Conservation (phyloP, 2,888 invertebrate genomes). For the Acanthoscelides obtectus region DNA sequence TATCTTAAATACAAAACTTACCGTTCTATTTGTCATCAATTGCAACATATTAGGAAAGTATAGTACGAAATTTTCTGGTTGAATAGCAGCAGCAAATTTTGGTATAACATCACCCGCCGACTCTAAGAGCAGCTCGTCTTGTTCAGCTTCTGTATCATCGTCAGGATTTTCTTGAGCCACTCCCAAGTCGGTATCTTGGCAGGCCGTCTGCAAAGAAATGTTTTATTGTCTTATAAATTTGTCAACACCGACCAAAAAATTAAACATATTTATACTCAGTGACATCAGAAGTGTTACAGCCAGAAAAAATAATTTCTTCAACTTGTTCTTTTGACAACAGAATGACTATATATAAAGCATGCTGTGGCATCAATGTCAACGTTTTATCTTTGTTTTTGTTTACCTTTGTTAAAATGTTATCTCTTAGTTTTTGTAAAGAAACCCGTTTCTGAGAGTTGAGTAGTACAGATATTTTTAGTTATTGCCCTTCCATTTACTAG, state of each 20-base stretch:
- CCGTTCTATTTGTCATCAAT: slow-evolving; percentile 60
- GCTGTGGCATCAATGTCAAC: no score
- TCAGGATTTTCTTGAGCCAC: slow-evolving; percentile 39
- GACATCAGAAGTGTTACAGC: no score
- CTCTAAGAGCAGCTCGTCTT: slow-evolving; percentile 68
- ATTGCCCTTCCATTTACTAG: no score
- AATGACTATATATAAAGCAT: no score
- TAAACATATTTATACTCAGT: no score
- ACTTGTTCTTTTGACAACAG: no score
- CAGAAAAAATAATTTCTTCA: no score
- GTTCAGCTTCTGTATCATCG: slow-evolving; percentile 63
- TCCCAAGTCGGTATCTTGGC: slow-evolving; percentile 52
- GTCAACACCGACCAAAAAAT: not conserved
- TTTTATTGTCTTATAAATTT: not conserved
- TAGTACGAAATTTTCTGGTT: slow-evolving; percentile 60
- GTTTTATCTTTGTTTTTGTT: no score
- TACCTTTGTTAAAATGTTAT: no score
- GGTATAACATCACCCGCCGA: slow-evolving; percentile 72
- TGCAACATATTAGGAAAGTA: slow-evolving; percentile 63
- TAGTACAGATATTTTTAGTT: no score
- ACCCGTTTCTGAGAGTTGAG: no score
- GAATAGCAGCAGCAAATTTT: slow-evolving; percentile 60
- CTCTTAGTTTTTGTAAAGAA: no score
- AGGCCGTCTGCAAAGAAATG: slow-evolving; percentile 41
- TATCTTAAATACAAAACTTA: slow-evolving; percentile 39